These are phyloP conservation scores for Poeciliopsis turneri DNA, from an alignment of 2,797 vertebrate species.

Conservation along the genomic window DNA sequence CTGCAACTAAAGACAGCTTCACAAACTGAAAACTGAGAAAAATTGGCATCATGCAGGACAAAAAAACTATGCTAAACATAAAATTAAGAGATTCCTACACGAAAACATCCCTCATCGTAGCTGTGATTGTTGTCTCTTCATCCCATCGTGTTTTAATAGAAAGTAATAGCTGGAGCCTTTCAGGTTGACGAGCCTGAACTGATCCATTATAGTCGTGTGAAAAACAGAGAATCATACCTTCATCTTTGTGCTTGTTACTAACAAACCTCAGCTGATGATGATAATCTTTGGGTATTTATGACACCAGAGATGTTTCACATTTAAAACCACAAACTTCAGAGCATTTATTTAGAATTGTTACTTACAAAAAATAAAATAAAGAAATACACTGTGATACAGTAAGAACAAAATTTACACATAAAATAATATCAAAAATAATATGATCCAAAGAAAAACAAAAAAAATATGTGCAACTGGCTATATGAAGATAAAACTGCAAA, in stretches of 20 bases:
- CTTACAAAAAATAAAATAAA: not conserved
- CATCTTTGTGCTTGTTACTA: constrained; percentile 57
- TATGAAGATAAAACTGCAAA: too few species aligned
- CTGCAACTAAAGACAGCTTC: too few species aligned
- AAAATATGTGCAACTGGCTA: too few species aligned
- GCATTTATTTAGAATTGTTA: not conserved
- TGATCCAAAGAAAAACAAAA: too few species aligned
- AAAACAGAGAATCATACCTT: constrained; percentile 42
- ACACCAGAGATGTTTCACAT: not conserved
- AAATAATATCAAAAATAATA: too few species aligned
- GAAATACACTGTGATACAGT: not conserved
- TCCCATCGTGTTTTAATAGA: constrained; percentile 58
- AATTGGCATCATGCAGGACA: not conserved
- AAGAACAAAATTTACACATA: too few species aligned
- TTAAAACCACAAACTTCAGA: not conserved
- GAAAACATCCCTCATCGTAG: constrained; percentile 42
- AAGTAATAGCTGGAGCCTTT: constrained; percentile 45
- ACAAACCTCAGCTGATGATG: constrained; percentile 44
- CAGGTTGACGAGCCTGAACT: constrained; percentile 32
- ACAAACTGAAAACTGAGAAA: not conserved
- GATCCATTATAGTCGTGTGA: constrained; percentile 36
- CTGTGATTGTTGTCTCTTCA: constrained; percentile 48
- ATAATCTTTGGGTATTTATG: not conserved
- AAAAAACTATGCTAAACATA: constrained; percentile 1
- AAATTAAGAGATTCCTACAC: constrained; percentile 46